Percentiles rank a stretch among this genome's conserved stretches.
Conservation (phyloP, 2,797 vertebrate species). For the Manis javanica region DNA sequence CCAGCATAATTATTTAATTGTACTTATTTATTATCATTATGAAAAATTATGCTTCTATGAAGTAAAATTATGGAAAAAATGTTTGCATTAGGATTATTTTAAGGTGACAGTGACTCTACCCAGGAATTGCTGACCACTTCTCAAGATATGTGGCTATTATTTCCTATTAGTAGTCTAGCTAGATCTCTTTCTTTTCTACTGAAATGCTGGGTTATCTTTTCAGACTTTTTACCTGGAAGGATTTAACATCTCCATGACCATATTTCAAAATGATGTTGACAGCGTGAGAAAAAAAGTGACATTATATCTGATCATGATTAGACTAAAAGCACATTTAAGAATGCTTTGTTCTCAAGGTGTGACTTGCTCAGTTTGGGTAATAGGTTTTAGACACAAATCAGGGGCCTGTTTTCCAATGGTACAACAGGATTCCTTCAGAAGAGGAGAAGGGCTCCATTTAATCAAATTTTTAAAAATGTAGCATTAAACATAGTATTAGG, state of each 20-base stretch:
- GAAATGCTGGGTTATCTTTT: constrained; percentile 16
- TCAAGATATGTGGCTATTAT: neutral
- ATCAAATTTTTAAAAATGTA: neutral
- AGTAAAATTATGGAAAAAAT: constrained; percentile 2
- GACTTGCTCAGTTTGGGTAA: constrained; percentile 29
- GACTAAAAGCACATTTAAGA: neutral
- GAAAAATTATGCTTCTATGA: neutral
- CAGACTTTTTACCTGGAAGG: neutral
- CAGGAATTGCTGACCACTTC: neutral
- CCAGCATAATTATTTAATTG: constrained; percentile 28
- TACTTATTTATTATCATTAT: neutral
- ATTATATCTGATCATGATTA: neutral
- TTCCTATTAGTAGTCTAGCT: neutral
- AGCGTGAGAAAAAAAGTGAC: neutral
- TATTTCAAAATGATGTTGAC: constrained; percentile 43
- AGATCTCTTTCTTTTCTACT: constrained; percentile 18
- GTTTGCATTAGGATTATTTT: constrained; percentile 34
- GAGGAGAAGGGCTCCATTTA: neutral
- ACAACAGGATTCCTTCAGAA: neutral
- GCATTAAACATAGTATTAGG: neutral
- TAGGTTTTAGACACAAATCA: constrained; percentile 36
- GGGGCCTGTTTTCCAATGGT: neutral
- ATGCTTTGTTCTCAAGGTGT: neutral
- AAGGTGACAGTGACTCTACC: neutral
- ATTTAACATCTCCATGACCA: constrained; percentile 22